Conservation (phyloP, 2,888 invertebrate species). For the Lasioglossum leucozonium region DNA sequence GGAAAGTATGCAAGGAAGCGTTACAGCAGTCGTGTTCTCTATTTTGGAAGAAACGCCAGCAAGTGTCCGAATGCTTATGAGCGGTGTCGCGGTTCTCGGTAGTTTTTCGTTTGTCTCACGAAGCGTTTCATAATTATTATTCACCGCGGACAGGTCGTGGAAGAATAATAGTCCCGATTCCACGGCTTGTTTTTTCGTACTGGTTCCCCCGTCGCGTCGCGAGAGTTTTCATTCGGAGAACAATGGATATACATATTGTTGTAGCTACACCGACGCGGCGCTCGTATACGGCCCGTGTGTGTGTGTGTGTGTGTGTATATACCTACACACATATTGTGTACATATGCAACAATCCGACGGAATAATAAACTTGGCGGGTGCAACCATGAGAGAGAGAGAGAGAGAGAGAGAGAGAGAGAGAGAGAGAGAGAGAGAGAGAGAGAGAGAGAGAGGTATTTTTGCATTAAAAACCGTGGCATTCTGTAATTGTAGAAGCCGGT, state of each 20-base stretch:
- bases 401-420: conserved; percentile 48
- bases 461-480: conserved; percentile 66
- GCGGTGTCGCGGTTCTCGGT: not conserved
- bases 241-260: conserved; percentile 46
- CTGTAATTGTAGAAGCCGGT: conserved; percentile 74
- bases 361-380: conserved; percentile 45
- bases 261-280: not conserved
- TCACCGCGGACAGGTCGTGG: conserved; percentile 38
- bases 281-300: not conserved
- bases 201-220: conserved; percentile 27
- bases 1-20: not conserved
- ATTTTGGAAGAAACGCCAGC: not conserved
- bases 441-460: conserved; percentile 49
- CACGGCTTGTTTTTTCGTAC: conserved; percentile 48
- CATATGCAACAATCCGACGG: conserved; percentile 22
- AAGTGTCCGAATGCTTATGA: not conserved
- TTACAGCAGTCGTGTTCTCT: not conserved
- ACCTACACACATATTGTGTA: not conserved
- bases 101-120: conserved; percentile 42
- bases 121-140: conserved; percentile 59
- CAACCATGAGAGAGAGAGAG: conserved; percentile 38
- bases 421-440: conserved; percentile 40
- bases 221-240: conserved; percentile 48
- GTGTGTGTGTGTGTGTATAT: too few species aligned
- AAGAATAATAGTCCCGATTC: conserved; percentile 53